phyloP scores from a whole-genome alignment of 2,888 invertebrate genomes.

The Conops quadrifasciatus region DNA sequence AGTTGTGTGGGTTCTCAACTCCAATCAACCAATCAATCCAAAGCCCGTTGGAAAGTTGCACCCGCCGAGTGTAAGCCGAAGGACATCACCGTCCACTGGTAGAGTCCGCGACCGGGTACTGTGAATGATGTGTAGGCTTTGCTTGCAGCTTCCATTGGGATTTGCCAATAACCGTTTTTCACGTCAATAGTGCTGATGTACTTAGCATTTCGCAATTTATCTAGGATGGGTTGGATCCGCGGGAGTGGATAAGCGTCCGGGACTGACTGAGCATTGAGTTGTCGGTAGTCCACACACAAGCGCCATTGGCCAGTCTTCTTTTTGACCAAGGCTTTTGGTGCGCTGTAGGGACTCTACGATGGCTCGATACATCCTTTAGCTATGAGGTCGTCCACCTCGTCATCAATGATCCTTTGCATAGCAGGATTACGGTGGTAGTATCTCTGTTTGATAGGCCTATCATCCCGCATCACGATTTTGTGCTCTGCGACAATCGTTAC shows the following conservation, averaged over 20 bases:
- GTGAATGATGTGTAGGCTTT: no score
- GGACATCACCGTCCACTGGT: no score
- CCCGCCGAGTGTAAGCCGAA: no score
- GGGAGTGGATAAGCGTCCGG: no score
- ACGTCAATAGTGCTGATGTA: not conserved
- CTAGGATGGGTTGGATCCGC: not conserved
- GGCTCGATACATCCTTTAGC: not conserved
- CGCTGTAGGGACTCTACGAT: not conserved
- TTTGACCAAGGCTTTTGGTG: not conserved
- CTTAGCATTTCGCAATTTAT: not conserved
- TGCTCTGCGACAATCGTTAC: not conserved
- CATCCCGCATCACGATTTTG: not conserved
- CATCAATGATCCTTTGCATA: not conserved
- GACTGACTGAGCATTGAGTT: no score
- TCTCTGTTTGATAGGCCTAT: not conserved
- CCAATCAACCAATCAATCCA: no score
- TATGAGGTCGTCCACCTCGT: not conserved
- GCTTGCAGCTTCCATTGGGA: no score
- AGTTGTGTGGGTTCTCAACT: no score
- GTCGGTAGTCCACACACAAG: no score
- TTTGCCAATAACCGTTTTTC: conserved; percentile 13
- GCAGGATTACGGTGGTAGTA: not conserved
- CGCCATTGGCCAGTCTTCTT: not conserved
- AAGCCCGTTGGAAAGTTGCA: no score
- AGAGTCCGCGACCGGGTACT: no score